Percentiles rank a stretch among this genome's conserved stretches.
Conservation (phyloP, 2,113 vertebrate species). For the Peromyscus leucopus region DNA sequence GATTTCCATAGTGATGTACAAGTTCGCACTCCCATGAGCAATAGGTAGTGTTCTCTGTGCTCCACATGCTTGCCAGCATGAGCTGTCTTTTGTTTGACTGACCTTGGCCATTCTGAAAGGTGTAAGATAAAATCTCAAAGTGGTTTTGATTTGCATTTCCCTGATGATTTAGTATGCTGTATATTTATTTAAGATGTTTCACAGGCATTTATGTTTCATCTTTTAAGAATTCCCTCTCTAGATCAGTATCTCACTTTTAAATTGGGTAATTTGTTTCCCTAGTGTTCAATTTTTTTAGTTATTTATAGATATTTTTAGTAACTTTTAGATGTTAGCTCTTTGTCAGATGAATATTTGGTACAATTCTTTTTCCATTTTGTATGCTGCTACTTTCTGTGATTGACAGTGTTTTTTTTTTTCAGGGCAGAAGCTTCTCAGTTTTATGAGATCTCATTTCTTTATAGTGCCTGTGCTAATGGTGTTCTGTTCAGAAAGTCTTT, state of each 20-base stretch:
- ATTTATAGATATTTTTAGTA: background rate
- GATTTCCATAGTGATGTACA: background rate
- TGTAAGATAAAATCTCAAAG: too few relatives aligned
- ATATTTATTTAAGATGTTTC: background rate
- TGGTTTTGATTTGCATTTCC: background rate
- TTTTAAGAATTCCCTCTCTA: background rate
- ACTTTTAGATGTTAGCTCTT: background rate
- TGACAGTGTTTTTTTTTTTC: background rate
- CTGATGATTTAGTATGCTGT: background rate
- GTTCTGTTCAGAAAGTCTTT: background rate
- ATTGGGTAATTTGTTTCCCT: background rate
- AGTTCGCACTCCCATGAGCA: background rate
- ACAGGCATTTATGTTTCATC: background rate
- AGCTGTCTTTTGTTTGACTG: background rate
- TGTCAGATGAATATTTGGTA: background rate
- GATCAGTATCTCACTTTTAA: background rate
- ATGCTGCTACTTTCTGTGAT: background rate
- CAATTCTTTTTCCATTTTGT: background rate
- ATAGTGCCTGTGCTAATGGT: background rate
- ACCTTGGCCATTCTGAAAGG: background rate
- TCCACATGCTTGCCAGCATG: background rate
- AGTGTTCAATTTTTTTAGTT: background rate
- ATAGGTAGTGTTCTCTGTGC: background rate
- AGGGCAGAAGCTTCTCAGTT: background rate
- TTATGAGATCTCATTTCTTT: background rate